Base-by-base conservation (phyloP, 2,797 vertebrate species). In the Pagetopsis macropterus region DNA sequence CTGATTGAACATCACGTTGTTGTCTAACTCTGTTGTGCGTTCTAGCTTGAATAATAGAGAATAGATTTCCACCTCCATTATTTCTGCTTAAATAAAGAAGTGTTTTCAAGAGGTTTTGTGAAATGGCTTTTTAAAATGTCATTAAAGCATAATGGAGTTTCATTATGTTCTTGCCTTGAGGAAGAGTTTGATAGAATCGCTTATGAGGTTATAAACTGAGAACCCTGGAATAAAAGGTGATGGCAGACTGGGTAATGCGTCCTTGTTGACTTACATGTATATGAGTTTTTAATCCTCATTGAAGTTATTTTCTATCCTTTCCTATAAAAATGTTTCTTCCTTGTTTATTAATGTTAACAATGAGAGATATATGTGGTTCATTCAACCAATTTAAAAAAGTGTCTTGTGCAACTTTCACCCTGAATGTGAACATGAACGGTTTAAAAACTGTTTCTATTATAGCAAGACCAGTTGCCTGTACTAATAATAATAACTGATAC, bases 91-190 rank as follows among this genome's bases (percentile, higher is more conserved):
- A 56, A 73, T 63, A 71, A 60, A 68, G 37, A 49, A 41, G 33
- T 55, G 46, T 15, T 52, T 33, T 33, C 45, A 66, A 15, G 52
- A 60, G 64, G 51, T 40, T 60, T 21, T 43, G 65, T 58, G 19
- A 73, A 62, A 46, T 52, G 14, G 45, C 62, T 75, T 85, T 82
- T 86, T n/a, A 66, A 79, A 75, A 75, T 76, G 4, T 44, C 75
- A 75, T 78, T 75, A 76, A 76, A 72, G 65, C 44, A 56, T 78
- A 66, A 84, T 80, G 66, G 61, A 70, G 69, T 72, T 59, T 62
- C 59, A 69, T 68, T 55, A 58, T 70, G 45, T 54, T 5, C n/a
- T 50, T 63, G 62, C 45, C 68, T 56, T 46, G 46, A 72, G 82
- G 82, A 76, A 50, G 67, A 43, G 55, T 70, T 78, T 45, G n/a